These are phyloP conservation scores for Trichogramma evanescens DNA, from an alignment of 2,888 invertebrate genomes.

Conservation along the genomic window DNA sequence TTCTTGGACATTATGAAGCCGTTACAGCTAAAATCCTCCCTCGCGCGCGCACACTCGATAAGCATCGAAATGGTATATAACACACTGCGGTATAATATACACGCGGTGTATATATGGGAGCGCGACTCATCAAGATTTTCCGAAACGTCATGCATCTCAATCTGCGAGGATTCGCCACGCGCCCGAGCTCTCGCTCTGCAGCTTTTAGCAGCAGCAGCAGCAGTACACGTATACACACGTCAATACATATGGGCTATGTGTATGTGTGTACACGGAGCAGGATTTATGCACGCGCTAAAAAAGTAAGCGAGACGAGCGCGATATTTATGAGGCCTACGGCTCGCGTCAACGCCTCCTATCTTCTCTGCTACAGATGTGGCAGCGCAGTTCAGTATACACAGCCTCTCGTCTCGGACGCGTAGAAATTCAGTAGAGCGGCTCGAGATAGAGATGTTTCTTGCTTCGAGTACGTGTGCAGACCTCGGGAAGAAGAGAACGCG, in stretches of 20 bases:
- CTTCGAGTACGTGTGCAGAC: too few relatives aligned
- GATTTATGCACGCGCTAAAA: background rate
- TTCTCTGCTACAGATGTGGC: background rate
- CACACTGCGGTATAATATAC: too few relatives aligned
- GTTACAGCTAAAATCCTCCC: too few relatives aligned
- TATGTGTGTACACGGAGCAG: background rate
- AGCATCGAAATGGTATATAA: too few relatives aligned
- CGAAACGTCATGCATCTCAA: conserved; percentile 25
- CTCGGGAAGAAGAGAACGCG: background rate
- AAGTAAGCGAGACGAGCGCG: background rate
- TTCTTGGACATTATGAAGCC: too few relatives aligned
- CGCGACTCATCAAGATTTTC: conserved; percentile 22
- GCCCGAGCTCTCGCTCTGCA: background rate
- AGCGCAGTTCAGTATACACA: too few relatives aligned
- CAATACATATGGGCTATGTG: too few relatives aligned
- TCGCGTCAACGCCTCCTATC: conserved; percentile 5
- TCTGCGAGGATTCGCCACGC: conserved; percentile 21
- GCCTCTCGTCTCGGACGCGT: too few relatives aligned
- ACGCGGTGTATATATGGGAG: too few relatives aligned
- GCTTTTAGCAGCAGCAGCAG: background rate
- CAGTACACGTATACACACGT: background rate
- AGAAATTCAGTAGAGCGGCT: too few relatives aligned
- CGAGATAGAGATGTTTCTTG: too few relatives aligned
- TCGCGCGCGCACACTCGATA: too few relatives aligned
- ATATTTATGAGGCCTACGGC: conserved; percentile 4